A percentile compares a stretch with the other conserved stretches of the same genome.
Conservation (phyloP, 2,113 vertebrate species). For the Plotosus lineatus region DNA sequence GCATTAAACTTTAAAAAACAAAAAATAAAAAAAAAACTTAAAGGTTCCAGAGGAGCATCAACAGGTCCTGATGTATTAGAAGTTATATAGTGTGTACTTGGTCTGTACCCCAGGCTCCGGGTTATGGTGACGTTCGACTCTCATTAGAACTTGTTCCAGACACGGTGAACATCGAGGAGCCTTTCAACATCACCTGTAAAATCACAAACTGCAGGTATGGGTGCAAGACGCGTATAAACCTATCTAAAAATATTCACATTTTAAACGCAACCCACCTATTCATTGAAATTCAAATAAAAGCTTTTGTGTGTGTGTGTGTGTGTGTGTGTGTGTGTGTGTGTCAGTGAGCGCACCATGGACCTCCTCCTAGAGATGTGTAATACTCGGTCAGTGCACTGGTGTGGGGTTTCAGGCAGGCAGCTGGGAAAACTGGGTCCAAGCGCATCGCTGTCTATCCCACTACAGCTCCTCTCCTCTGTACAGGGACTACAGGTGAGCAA, state of each 20-base stretch:
- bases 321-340: constrained; percentile 38
- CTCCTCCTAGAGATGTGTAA: constrained; percentile 96
- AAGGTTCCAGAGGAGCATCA: too few species aligned
- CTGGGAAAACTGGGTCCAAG: constrained; percentile 90
- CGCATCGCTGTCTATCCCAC: constrained; percentile 86
- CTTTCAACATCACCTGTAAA: constrained; percentile 96
- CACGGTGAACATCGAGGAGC: constrained; percentile 93
- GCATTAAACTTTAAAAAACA: too few species aligned
- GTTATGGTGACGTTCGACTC: constrained; percentile 93
- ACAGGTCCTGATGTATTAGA: too few species aligned
- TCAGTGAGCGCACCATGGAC: constrained; percentile 97
- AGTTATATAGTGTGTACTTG: not conserved
- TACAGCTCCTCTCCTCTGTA: constrained; percentile 87
- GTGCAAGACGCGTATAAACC: not conserved
- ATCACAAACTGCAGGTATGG: constrained; percentile 97
- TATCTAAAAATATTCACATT: not conserved
- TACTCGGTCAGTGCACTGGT: constrained; percentile 93
- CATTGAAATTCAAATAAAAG: not conserved
- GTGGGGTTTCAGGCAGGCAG: constrained; percentile 91
- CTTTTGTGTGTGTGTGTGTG: not conserved
- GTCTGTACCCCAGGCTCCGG: constrained; percentile 81
- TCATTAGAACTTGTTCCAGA: constrained; percentile 95
- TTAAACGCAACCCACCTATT: not conserved
- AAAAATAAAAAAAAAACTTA: too few species aligned
- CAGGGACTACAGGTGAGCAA: constrained; percentile 90